These are phyloP conservation scores for Diglossa cyanea DNA, from an alignment of 2,797 vertebrate genomes.

Conservation along the genomic window DNA sequence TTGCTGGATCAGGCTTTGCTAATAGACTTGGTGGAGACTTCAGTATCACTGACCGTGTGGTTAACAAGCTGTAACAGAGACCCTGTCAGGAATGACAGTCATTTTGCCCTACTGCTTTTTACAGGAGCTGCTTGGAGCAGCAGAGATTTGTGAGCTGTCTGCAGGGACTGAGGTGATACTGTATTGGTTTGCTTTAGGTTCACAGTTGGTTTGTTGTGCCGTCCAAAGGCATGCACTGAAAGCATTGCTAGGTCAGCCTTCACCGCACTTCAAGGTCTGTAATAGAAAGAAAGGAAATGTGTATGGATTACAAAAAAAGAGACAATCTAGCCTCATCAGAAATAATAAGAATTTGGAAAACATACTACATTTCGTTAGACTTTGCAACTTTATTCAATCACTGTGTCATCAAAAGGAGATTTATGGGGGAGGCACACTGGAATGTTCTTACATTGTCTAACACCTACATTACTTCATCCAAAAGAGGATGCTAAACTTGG, in stretches of 20 bases:
- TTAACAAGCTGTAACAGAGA: not conserved
- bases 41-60: not conserved
- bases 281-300: not conserved
- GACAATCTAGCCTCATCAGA: not conserved
- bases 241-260: not conserved
- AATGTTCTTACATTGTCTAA: not conserved
- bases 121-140: not conserved
- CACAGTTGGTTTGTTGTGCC: not conserved
- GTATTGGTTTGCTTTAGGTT: not conserved
- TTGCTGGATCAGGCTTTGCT: not conserved
- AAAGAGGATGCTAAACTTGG: not conserved
- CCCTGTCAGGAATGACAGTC: not conserved
- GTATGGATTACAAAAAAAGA: not conserved
- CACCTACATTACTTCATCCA: not conserved
- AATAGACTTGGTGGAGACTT: rapidly evolving
- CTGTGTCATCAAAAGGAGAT: not conserved
- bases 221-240: not conserved
- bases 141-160: not conserved
- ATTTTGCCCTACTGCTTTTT: not conserved
- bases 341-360: not conserved
- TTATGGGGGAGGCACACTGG: not conserved
- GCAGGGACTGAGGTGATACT: not conserved
- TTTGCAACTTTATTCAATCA: not conserved
- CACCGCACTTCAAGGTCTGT: not conserved
- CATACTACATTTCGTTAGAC: not conserved